Percentiles rank a stretch among this genome's conserved stretches.
phyloP scores from a whole-genome alignment of 2,113 vertebrate species.

The Oxyura jamaicensis region DNA sequence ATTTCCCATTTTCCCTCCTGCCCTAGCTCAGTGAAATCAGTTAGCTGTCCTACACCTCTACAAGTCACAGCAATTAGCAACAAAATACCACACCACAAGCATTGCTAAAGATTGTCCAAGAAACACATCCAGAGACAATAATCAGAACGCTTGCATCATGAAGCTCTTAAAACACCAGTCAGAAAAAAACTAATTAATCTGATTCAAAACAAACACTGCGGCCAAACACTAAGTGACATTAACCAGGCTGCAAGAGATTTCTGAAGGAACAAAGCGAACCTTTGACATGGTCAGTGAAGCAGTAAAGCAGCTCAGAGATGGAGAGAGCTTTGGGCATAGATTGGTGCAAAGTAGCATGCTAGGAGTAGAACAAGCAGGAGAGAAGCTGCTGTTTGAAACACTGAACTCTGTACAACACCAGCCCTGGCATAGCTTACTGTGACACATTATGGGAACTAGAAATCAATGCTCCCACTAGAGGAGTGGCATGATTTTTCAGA shows the following conservation, averaged over 20 bases:
- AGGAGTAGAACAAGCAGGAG: background rate
- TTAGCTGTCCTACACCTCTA: conserved; percentile 6
- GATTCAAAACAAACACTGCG: conserved; percentile 27
- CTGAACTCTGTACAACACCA: background rate
- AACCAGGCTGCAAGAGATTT: conserved; percentile 27
- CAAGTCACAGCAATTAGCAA: conserved; percentile 39
- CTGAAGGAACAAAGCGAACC: background rate
- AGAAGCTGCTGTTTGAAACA: background rate
- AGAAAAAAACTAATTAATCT: conserved; percentile 50
- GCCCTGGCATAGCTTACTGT: background rate
- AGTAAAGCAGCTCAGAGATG: background rate
- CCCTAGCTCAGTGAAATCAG: background rate
- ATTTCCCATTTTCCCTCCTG: background rate
- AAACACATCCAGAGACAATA: background rate
- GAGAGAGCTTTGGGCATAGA: background rate
- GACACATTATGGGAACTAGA: background rate
- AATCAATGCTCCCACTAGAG: background rate
- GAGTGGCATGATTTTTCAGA: background rate
- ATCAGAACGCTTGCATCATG: conserved; percentile 18
- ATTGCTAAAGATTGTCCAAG: conserved; percentile 24
- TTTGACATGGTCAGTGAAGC: background rate
- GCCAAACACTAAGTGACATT: background rate
- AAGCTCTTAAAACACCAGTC: conserved; percentile 7
- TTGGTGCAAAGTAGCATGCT: accelerated
- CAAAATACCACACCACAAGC: conserved; percentile 21